Base-by-base conservation (phyloP, 1,140 invertebrate species). In the Uloborus diversus region DNA sequence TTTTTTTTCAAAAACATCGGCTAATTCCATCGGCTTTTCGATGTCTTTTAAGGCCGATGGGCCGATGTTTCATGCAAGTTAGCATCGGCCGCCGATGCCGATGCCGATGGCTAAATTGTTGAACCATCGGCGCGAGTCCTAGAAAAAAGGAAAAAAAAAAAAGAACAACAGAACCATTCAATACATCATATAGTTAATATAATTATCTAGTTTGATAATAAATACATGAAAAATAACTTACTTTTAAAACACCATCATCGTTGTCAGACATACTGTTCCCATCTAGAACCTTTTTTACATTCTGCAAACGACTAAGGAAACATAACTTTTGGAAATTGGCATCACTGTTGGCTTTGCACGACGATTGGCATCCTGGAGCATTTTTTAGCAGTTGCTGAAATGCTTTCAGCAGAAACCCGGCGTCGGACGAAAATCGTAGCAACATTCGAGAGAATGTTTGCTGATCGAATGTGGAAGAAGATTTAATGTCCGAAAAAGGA, bases 301-400 rank as follows among this genome's bases (percentile, higher is more conserved):
- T 66, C 20, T 78, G 73, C 32, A 78, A 13, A 17, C 73, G 61
- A 4, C 30, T 33, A 13, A 78, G 20, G 23, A 78, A 78, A 33
- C 73, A 78, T 28, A 78, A 56, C 30, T 66, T 78, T 23, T 57
- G 37, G 23, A 65, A 11, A 30, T 56, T 37, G 13, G 23, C 13
- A 17, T 62, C 70, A 1, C 33, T 30, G 25, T 3, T n/a, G 5
- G 17, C 57, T n/a, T n/a, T n/a, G 33, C 70, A 73, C 2, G 70
- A 49, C 5, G 9, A 2, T 0, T 73, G 56, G 17, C 70, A 73
- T 2, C 70, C 70, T 0, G n/a, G 5, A 1, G 62, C 28, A 7
- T 42, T 30, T 17, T 57, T 56, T 3, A 78, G 13, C 1, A 78
- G 13, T 9, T 66, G 61, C 11, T 27, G 23, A 11, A 49, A 0